phyloP scores from a whole-genome alignment of 2,113 vertebrate genomes.

The Leptosomus discolor region DNA sequence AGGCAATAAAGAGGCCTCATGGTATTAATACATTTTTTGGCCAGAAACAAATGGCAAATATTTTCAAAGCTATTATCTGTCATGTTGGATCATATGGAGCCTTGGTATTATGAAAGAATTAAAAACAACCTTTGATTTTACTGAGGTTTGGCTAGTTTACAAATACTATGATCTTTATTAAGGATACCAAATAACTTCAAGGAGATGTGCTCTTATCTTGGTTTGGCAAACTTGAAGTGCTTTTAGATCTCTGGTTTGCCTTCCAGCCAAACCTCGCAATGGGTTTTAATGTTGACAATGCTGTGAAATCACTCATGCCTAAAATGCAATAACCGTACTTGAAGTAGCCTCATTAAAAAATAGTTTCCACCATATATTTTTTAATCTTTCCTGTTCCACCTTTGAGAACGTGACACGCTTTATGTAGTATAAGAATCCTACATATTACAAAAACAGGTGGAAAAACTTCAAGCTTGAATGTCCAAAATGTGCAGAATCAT shows the following conservation, averaged over 20 bases:
- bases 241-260: constrained; percentile 58
- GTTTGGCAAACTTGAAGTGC: constrained; percentile 55
- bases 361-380: constrained; percentile 28
- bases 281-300: constrained; percentile 40
- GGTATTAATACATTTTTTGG: constrained; percentile 19
- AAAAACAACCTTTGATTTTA: constrained; percentile 58
- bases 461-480: background rate
- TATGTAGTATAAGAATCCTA: background rate
- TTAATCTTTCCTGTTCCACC: constrained; percentile 8
- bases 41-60: constrained; percentile 39
- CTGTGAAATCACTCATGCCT: constrained; percentile 43
- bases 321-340: constrained; percentile 45
- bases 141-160: constrained; percentile 61
- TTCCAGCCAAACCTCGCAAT: constrained; percentile 31
- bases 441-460: background rate
- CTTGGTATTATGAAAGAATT: constrained; percentile 40
- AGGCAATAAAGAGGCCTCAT: background rate
- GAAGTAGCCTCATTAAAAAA: constrained; percentile 34
- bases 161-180: constrained; percentile 57
- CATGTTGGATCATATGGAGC: constrained; percentile 46
- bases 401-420: background rate
- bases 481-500: background rate
- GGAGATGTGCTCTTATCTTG: constrained; percentile 61
- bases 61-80: constrained; percentile 49
- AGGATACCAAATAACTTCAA: constrained; percentile 59